These are phyloP conservation scores for Tachystola acroxantha DNA, from an alignment of 2,888 invertebrate genomes.

Conservation along the genomic window DNA sequence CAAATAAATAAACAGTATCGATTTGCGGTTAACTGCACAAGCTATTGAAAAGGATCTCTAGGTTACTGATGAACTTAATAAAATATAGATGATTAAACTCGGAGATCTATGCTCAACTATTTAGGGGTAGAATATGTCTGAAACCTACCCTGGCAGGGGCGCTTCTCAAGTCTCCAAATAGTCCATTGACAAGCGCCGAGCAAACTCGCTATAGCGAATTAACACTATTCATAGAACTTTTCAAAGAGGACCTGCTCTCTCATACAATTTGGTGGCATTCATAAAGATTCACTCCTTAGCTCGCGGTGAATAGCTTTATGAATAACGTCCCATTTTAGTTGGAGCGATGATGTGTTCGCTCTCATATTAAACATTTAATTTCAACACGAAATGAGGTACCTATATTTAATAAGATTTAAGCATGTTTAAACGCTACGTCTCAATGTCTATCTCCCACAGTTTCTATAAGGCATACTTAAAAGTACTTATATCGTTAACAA, in stretches of 20 bases:
- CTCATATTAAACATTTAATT: conserved; percentile 37
- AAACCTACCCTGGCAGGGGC: neutral
- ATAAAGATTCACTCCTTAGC: conserved; percentile 76
- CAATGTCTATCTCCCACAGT: too few relatives aligned
- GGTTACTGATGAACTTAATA: too few relatives aligned
- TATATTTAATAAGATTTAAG: conserved; percentile 1
- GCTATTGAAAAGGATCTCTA: too few relatives aligned
- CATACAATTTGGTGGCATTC: conserved; percentile 78
- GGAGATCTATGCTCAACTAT: too few relatives aligned
- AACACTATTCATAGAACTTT: conserved; percentile 76
- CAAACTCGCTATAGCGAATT: conserved; percentile 77
- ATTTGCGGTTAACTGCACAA: too few relatives aligned
- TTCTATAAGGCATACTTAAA: too few relatives aligned
- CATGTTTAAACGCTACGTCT: too few relatives aligned
- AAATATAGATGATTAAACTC: too few relatives aligned
- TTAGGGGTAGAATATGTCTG: too few relatives aligned
- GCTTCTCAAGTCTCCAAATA: conserved; percentile 62
- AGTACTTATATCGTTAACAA: too few relatives aligned
- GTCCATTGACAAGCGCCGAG: conserved; percentile 72
- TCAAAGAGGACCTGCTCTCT: conserved; percentile 76
- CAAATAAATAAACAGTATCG: too few relatives aligned
- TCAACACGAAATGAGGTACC: conserved; percentile 18
- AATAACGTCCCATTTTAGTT: conserved; percentile 59
- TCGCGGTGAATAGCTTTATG: conserved; percentile 69
- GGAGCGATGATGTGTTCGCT: conserved; percentile 23